Base-by-base conservation (phyloP, 2,113 vertebrate species). In the Microcebus lehilahytsara region DNA sequence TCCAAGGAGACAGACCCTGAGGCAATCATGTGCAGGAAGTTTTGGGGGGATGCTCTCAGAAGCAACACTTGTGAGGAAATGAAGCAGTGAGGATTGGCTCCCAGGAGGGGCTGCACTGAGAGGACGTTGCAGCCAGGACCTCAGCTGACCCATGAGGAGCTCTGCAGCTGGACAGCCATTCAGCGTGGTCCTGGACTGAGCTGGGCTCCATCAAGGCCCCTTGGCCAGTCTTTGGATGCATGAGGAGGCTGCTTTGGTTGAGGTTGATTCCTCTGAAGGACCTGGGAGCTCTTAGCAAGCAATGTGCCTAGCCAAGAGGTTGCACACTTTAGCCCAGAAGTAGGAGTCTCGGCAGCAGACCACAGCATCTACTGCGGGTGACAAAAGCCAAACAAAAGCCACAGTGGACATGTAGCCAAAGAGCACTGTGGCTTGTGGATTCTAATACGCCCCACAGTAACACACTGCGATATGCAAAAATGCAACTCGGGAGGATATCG, bases 381-480 rank as follows among this genome's bases (percentile, higher is more conserved):
- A n/a, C 25, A 32, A 7, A 9, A 49, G 11, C 34, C 51, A 34
- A 12, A 11, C 19, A 14, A 32, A 40, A 53, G 3, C 32, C 75
- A 75, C 14, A 25, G 34, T 4, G 16, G 16, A 4, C 1, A 3
- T 10, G 12, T 0, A 25, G 9, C 74, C 34, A 2, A 4, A 58
- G 77, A 84, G 12, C 67, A 17, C 67, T 19, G 49, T 9, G 27
- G 40, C 32, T 40, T 6, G 3, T 9, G 27, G 60, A 27, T 23
- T 4, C 6, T 37, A 13, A 4, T 16, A 1, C n/a, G 0, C 10
- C 27, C n/a, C 37, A 6, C 13, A 5, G 3, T 51, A 10, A 13
- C 10, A 6, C n/a, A 32, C 2, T 6, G 32, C 11, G 10, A 30
- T 13, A 22, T 3, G 14, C 14, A n/a, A 37, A 32, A 32, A 16